These are phyloP conservation scores for Rhinophrynus dorsalis DNA, from an alignment of 2,797 vertebrate species.

Conservation along the genomic window DNA sequence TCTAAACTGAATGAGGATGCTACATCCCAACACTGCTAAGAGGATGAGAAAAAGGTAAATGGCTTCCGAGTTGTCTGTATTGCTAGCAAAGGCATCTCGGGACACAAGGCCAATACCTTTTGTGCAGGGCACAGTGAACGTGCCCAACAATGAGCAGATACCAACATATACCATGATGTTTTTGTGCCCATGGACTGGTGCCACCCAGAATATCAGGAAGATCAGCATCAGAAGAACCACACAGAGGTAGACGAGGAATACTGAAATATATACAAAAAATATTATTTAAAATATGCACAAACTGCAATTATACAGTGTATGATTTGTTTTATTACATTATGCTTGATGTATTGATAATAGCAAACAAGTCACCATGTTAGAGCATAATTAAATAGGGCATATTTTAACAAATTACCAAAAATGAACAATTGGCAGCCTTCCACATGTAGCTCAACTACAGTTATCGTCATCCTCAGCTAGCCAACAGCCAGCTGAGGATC, in stretches of 20 bases:
- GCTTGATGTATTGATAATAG: too few species aligned
- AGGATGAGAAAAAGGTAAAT: constrained; percentile 81
- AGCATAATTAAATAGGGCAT: too few species aligned
- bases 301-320: too few species aligned
- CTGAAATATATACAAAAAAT: constrained; percentile 70
- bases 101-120: constrained; percentile 92
- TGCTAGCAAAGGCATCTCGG: constrained; percentile 78
- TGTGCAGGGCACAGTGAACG: constrained; percentile 93
- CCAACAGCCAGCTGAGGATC: too few species aligned
- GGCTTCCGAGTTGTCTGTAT: constrained; percentile 69
- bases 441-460: too few species aligned
- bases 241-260: constrained; percentile 81
- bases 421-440: too few species aligned
- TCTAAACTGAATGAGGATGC: constrained; percentile 90
- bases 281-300: too few species aligned
- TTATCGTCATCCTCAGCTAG: too few species aligned
- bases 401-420: too few species aligned
- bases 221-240: constrained; percentile 82
- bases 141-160: constrained; percentile 94
- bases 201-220: constrained; percentile 85
- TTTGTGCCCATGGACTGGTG: constrained; percentile 82
- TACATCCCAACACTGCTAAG: constrained; percentile 76
- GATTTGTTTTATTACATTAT: too few species aligned
- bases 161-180: constrained; percentile 94
- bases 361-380: too few species aligned